Evolutionary conservation across 2,797 vertebrate species (phyloP).

Genomic region (Linurgus olivaceus): DNA sequence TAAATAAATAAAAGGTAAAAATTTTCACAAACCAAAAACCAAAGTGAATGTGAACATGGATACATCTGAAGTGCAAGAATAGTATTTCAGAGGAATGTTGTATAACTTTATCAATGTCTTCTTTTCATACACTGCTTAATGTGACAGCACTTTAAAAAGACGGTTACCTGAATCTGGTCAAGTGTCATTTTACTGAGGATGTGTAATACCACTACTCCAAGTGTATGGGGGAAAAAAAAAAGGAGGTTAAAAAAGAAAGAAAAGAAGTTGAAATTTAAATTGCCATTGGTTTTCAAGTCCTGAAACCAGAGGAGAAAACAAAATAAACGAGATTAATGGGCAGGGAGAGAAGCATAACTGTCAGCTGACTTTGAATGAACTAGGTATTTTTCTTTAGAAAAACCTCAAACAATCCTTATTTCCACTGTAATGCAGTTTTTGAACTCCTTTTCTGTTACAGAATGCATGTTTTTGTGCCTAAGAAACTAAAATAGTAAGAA

Average conservation of each 20-base stretch:
- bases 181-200: not conserved
- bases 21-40: not conserved
- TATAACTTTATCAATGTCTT: not conserved
- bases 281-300: not conserved
- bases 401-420: not conserved
- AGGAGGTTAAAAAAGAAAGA: not conserved
- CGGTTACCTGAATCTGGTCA: not conserved
- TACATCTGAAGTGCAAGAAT: not conserved
- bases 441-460: not conserved
- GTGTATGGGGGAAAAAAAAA: rapidly evolving
- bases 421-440: not conserved
- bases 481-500: not conserved
- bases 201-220: not conserved
- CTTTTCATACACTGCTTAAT: not conserved
- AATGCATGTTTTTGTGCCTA: not conserved
- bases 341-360: not conserved
- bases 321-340: not conserved
- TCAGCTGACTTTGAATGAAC: not conserved
- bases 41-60: not conserved
- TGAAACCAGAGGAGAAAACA: not conserved
- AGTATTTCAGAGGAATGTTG: not conserved
- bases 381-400: not conserved
- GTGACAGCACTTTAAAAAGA: not conserved
- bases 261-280: not conserved
- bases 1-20: not conserved